Evolutionary conservation across 2,113 vertebrate species (phyloP).

Genomic region (Pangasianodon hypophthalmus): DNA sequence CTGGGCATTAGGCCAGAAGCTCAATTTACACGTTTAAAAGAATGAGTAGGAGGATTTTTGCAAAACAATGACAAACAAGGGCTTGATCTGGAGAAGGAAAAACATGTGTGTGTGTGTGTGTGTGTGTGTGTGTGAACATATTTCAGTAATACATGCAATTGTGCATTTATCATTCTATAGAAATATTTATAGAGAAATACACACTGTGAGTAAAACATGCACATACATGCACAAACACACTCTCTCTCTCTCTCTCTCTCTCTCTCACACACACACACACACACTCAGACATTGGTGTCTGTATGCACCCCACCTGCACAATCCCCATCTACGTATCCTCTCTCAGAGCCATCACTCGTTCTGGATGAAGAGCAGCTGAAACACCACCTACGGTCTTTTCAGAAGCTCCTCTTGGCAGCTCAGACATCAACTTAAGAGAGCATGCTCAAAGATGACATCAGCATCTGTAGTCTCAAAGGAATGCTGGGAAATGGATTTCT

Average conservation of each 20-base stretch:
- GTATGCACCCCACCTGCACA: conserved; percentile 66
- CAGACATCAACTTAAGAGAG: conserved; percentile 49
- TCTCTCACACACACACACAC: background rate
- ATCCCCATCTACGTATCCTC: conserved; percentile 72
- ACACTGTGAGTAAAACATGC: background rate
- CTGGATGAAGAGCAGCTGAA: conserved; percentile 47
- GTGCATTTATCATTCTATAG: background rate
- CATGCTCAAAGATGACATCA: conserved; percentile 56
- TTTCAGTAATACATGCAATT: background rate
- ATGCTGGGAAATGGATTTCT: conserved; percentile 70
- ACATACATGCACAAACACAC: background rate
- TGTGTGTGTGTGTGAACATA: background rate
- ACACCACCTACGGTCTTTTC: conserved; percentile 35
- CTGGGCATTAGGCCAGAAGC: background rate
- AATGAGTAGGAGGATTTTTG: background rate
- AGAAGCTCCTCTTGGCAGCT: conserved; percentile 39
- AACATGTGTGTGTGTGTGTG: background rate
- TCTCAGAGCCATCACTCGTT: conserved; percentile 54
- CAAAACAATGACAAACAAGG: background rate
- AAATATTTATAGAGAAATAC: background rate
- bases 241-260: background rate
- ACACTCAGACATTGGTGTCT: background rate
- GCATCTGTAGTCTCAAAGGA: conserved; percentile 41
- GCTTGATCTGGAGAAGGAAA: background rate
- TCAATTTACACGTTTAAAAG: background rate